A percentile compares a stretch with the other conserved stretches of the same genome.
phyloP scores from a whole-genome alignment of 2,888 invertebrate species.

The Callyntrura guangdongensis region DNA sequence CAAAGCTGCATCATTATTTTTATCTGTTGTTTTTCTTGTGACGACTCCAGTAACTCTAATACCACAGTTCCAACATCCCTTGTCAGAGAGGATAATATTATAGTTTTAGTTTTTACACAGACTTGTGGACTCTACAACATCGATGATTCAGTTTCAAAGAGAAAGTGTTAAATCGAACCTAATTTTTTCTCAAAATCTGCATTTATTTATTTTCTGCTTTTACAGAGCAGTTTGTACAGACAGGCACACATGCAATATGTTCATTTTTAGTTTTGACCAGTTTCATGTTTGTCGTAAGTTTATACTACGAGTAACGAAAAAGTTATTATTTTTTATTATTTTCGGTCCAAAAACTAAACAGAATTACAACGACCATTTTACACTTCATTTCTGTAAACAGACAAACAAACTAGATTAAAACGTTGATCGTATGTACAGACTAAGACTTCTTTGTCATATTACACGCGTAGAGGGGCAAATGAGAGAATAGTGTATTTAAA shows the following conservation, averaged over 20 bases:
- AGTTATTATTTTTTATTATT: background rate
- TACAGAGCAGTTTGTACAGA: background rate
- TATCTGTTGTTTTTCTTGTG: background rate
- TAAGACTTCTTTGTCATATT: background rate
- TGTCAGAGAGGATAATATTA: too few relatives aligned
- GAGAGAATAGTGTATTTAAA: background rate
- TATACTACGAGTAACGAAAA: background rate
- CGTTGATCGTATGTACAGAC: background rate
- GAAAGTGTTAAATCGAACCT: background rate
- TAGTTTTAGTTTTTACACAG: too few relatives aligned
- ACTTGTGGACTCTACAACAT: background rate
- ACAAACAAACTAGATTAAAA: background rate
- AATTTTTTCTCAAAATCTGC: too few relatives aligned
- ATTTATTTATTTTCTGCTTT: background rate
- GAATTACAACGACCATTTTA: conserved; percentile 22
- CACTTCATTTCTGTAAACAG: conserved; percentile 1
- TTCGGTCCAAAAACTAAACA: background rate
- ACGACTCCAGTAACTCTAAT: background rate
- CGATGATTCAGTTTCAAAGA: background rate
- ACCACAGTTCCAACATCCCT: background rate
- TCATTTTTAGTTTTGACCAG: background rate
- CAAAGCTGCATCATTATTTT: background rate
- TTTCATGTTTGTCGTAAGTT: background rate
- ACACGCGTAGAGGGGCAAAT: background rate
- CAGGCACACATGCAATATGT: background rate